Evolutionary conservation across 2,888 invertebrate species (phyloP).

Genomic region (Coremacera marginata): DNA sequence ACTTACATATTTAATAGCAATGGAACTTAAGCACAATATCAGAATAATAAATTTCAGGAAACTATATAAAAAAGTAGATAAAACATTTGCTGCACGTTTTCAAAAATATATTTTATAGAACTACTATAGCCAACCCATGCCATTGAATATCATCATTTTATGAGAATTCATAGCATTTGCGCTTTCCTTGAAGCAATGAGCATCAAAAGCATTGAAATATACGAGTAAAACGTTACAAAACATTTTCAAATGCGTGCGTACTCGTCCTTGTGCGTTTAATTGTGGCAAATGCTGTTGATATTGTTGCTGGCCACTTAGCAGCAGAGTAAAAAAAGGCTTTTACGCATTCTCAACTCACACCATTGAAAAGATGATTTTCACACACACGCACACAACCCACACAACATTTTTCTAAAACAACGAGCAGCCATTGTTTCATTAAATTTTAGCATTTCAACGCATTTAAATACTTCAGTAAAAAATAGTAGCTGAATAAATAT

Average conservation of each 20-base stretch:
- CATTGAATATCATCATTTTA: too few relatives aligned
- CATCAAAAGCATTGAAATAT: not conserved
- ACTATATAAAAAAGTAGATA: too few relatives aligned
- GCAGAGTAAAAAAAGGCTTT: not conserved
- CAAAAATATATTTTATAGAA: too few relatives aligned
- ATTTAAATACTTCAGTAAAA: conserved; percentile 15
- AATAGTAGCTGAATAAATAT: not conserved
- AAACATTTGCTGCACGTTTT: too few relatives aligned
- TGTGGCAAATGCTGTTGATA: conserved; percentile 1
- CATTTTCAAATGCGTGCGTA: conserved; percentile 3
- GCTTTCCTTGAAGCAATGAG: too few relatives aligned
- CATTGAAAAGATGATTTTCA: not conserved
- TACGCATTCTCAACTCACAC: not conserved
- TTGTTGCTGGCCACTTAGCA: not conserved
- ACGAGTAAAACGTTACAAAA: too few relatives aligned
- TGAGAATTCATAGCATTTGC: too few relatives aligned
- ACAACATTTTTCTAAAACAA: not conserved
- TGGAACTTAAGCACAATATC: too few relatives aligned
- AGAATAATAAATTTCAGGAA: too few relatives aligned
- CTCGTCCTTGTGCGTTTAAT: conserved; percentile 1
- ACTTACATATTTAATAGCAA: too few relatives aligned
- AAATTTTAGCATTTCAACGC: not conserved
- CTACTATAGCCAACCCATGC: too few relatives aligned
- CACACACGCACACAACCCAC: not conserved
- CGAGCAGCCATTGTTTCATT: not conserved